Base-by-base conservation (phyloP, 2,113 vertebrate genomes). In the Otolemur garnettii region DNA sequence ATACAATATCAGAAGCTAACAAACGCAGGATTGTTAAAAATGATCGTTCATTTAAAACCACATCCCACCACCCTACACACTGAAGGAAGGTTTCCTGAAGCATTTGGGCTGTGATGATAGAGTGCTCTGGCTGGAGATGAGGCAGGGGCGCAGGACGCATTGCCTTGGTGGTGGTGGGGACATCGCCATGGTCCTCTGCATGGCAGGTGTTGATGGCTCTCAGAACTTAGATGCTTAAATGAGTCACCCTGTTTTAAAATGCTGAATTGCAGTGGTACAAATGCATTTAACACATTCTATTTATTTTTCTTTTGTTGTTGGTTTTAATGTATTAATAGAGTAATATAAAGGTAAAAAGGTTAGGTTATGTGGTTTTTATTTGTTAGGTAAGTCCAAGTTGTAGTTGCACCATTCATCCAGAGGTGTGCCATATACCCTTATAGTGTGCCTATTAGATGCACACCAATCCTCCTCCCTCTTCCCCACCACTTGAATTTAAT, bases 21-120 rank as follows among this genome's bases (percentile, higher is more conserved):
- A 78, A 28, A 66, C 33, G 55, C 5, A 60, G 66, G 60, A 28
- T 62, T 35, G 33, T 64, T 91, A 57, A 86, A 90, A 90, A 60
- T 28, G 35, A 14, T 50, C 26, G 19, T 55, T 64, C 62, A 80
- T 81, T 80, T 85, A 50, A 78, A 78, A 78, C 60, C 30, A 62
- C 8, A 71, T 59, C 17, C 50, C 30, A 28, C 75, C 50, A 50
- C 15, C 45, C 4, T 22, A 22, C 38, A 57, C 50, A 80, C 3
- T 2, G 3, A 55, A 91, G 74, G 18, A 38, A 53, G 10, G 0
- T 68, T 85, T 69, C 59, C 81, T 83, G 64, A 19, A 64, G 28
- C 15, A 7, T 28, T 1, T 0, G 42, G 64, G 35, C 30, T 1
- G 17, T 35, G 33, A 13, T 8, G 14, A 5, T 4, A 24, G 22